Base-by-base conservation (phyloP, 2,113 vertebrate species). In the Pelodiscus sinensis region DNA sequence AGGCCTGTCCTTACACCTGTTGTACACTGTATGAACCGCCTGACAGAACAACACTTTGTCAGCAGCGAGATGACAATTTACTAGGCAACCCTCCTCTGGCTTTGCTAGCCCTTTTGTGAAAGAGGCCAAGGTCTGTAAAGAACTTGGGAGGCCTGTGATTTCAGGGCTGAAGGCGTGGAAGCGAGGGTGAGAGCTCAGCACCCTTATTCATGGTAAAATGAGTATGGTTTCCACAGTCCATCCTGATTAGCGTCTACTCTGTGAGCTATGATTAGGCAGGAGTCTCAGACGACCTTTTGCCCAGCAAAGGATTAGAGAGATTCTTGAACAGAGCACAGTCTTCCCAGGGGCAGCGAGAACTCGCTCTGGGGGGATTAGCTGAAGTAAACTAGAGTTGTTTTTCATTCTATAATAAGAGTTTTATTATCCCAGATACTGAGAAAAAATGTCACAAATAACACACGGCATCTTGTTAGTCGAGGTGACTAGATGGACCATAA, bases 201-300 rank as follows among this genome's bases (percentile, higher is more conserved):
- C 71, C 5, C 92, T 97, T 97, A 90, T 92, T 96, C 95, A 96
- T 16, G 90, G 95, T 94, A 94, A 94, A 94, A 90, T 93, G 92
- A 94, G 78, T n/a, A 87, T 19, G 50, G 94, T 98, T 97, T 96
- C 93, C 96, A 90, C 97, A 97, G 95, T 96, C 92, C 1, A 0
- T 87, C 90, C 92, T 96, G 92, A 96, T 98, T 96, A 97, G 89
- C 81, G 92, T 81, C 44, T 95, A 91, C 2, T 8, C 44, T 35
- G 71, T 94, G 92, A 96, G 95, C 95, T 96, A 94, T 91, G 93
- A 89, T 88, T 96, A 93, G 92, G 79, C 80, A 85, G 31, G 85
- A 94, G 83, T 90, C 91, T 96, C 93, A 95, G 91, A 57, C 80
- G 93, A 94, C 91, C 87, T 96, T 57, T 95, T 82, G 91, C 84